These are phyloP conservation scores for Drosophila neonasuta DNA, from an alignment of 2,888 invertebrate genomes.

Conservation along the genomic window DNA sequence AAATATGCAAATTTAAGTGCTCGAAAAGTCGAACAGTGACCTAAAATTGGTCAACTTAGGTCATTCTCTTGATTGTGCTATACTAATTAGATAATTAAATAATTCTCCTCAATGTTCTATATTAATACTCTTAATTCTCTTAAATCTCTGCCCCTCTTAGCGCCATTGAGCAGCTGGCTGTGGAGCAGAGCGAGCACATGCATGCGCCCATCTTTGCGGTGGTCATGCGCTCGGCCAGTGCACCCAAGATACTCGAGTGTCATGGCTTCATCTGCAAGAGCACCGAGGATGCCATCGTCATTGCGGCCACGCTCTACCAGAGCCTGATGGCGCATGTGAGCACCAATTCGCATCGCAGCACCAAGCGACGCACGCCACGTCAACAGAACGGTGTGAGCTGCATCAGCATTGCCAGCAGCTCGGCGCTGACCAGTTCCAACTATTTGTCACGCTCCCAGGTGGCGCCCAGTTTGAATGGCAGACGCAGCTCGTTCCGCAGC, in stretches of 20 bases:
- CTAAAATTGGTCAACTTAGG: no score
- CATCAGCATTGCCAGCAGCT: slow-evolving; percentile 88
- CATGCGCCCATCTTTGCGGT: slow-evolving; percentile 95
- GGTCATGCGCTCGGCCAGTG: slow-evolving; percentile 90
- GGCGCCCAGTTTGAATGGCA: slow-evolving; percentile 66
- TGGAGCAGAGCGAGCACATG: slow-evolving; percentile 83
- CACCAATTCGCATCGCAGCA: slow-evolving; percentile 82
- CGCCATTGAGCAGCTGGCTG: slow-evolving; percentile 80
- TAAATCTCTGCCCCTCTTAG: slow-evolving; percentile 50
- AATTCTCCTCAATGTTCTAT: neutral
- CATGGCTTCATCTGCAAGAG: slow-evolving; percentile 95
- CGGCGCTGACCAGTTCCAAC: slow-evolving; percentile 81
- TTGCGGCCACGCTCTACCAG: slow-evolving; percentile 95
- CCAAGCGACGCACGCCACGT: slow-evolving; percentile 84
- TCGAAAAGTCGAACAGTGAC: no score
- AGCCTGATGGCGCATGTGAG: slow-evolving; percentile 92
- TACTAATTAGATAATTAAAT: no score
- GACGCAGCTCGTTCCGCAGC: slow-evolving; percentile 78
- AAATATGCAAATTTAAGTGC: no score
- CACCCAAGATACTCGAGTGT: slow-evolving; percentile 91
- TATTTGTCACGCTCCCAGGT: slow-evolving; percentile 75
- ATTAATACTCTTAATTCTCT: neutral
- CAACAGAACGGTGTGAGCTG: slow-evolving; percentile 90
- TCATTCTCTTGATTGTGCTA: no score
- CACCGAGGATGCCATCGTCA: slow-evolving; percentile 94